These are phyloP conservation scores for Aphelenchoides fujianensis DNA, from an alignment of 1,140 invertebrate species.

Conservation along the genomic window DNA sequence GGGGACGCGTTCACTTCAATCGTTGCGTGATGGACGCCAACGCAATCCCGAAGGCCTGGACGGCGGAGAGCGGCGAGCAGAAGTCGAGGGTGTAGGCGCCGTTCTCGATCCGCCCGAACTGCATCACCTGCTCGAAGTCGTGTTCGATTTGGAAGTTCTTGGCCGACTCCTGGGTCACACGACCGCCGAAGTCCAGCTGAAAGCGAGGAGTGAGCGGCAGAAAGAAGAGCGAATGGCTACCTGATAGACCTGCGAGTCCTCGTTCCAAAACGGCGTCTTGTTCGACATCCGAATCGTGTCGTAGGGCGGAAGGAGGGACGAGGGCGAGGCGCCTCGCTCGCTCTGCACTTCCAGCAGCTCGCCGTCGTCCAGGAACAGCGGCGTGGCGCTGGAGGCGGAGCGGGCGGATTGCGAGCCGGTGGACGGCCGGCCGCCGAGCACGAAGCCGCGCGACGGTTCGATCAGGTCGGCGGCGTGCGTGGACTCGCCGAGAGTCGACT, in stretches of 20 bases:
- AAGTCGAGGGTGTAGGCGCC: slow-evolving; percentile 98
- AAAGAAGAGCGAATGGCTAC: slow-evolving; percentile 25
- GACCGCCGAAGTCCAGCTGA: slow-evolving; percentile 92
- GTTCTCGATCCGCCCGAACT: slow-evolving; percentile 95
- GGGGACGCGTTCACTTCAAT: slow-evolving; percentile 93
- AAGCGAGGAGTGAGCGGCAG: too few species aligned
- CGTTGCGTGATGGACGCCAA: slow-evolving; percentile 96
- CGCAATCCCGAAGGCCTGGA: slow-evolving; percentile 96
- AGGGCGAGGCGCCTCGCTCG: slow-evolving; percentile 29
- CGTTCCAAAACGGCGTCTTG: slow-evolving; percentile 99
- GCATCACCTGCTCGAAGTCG: slow-evolving; percentile 95
- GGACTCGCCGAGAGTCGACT: slow-evolving; percentile 45
- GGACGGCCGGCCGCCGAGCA: slow-evolving; percentile 24
- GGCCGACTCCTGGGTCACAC: slow-evolving; percentile 96
- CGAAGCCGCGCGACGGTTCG: background rate
- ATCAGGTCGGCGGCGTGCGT: slow-evolving; percentile 3
- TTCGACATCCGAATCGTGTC: slow-evolving; percentile 92
- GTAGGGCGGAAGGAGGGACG: slow-evolving; percentile 66
- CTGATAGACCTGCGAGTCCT: slow-evolving; percentile 93
- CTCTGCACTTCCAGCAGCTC: slow-evolving; percentile 23
- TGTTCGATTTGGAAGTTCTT: slow-evolving; percentile 99
- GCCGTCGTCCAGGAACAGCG: slow-evolving; percentile 28
- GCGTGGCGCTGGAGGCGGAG: slow-evolving; percentile 28
- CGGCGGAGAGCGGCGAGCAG: slow-evolving; percentile 94
- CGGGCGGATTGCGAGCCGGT: too few species aligned